These are phyloP conservation scores for Mesoligia furuncula DNA, from an alignment of 2,888 invertebrate species.

Conservation along the genomic window DNA sequence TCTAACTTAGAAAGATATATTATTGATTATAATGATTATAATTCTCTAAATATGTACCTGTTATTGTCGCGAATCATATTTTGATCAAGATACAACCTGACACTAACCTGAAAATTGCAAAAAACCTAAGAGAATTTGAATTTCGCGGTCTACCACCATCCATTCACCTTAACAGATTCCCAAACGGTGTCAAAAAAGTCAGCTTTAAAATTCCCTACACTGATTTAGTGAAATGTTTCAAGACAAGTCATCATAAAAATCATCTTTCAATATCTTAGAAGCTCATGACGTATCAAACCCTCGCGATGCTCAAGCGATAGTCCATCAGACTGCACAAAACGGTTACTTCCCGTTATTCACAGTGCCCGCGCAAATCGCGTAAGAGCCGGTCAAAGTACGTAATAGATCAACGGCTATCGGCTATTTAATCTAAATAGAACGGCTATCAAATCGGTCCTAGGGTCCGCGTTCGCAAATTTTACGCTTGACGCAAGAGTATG, in stretches of 20 bases:
- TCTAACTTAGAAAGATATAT: too few species aligned
- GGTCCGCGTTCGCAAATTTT: conserved; percentile 38
- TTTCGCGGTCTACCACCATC: too few species aligned
- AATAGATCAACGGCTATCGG: conserved; percentile 61
- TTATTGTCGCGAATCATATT: too few species aligned
- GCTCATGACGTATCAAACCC: conserved; percentile 23
- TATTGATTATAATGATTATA: too few species aligned
- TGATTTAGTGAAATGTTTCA: neutral
- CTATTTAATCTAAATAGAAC: conserved; percentile 55
- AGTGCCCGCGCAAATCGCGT: conserved; percentile 62
- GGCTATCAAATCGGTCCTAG: conserved; percentile 45
- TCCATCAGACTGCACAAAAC: conserved; percentile 49
- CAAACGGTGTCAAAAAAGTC: neutral
- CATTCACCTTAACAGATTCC: too few species aligned
- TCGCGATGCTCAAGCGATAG: conserved; percentile 14
- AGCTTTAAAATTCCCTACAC: neutral
- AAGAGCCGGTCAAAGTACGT: conserved; percentile 56
- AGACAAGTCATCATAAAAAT: neutral
- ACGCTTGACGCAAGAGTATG: conserved; percentile 18
- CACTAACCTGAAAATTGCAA: too few species aligned
- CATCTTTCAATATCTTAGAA: conserved; percentile 5
- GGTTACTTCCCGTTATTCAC: conserved; percentile 60
- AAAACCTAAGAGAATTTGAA: too few species aligned
- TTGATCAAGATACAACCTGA: too few species aligned
- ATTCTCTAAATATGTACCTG: too few species aligned